Percentiles rank a stretch among this genome's conserved stretches.
Conservation (phyloP, 2,888 invertebrate species). For the Phortica okadai region DNA sequence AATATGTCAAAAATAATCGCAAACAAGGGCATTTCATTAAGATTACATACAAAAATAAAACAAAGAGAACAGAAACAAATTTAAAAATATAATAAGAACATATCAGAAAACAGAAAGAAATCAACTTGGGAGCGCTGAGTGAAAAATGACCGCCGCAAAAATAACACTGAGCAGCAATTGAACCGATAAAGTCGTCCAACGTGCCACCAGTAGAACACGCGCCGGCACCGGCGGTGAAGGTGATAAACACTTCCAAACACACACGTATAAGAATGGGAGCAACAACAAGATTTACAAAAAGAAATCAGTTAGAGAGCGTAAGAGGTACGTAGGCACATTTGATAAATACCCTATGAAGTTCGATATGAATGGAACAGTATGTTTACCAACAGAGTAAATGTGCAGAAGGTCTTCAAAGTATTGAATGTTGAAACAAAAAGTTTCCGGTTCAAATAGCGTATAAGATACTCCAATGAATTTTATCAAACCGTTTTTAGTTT, state of each 20-base stretch:
- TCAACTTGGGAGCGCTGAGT: conserved; percentile 1
- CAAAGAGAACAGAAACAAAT: not conserved
- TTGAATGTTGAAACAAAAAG: no score
- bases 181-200: not conserved
- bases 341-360: no score
- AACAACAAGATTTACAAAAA: not conserved
- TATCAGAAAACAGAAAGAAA: not conserved
- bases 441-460: no score
- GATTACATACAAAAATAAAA: not conserved
- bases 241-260: not conserved
- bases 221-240: not conserved
- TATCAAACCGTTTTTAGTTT: no score
- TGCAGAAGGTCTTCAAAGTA: no score
- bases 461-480: no score
- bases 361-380: no score
- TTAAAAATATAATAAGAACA: not conserved
- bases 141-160: not conserved
- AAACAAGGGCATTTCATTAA: conserved; percentile 23
- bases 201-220: not conserved
- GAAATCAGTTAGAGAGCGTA: not conserved
- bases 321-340: not conserved
- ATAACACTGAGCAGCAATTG: not conserved
- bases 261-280: not conserved
- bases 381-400: no score
- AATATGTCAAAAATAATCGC: conserved; percentile 19